Conservation (phyloP, 1,140 invertebrate genomes). For the Dinothrombium tinctorium region DNA sequence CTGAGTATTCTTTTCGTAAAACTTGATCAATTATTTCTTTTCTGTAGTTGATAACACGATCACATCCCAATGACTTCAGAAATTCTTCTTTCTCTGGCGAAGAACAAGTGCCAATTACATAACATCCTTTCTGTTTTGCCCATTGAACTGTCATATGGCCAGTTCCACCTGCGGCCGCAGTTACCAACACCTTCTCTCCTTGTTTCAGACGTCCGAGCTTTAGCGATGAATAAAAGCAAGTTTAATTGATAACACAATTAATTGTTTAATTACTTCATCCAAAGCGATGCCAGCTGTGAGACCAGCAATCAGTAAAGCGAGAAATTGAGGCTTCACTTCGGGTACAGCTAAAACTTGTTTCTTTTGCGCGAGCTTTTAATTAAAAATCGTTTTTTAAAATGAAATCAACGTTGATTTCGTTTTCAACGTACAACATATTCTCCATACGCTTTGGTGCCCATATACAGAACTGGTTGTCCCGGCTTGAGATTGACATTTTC, state of each 20-base stretch:
- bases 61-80: conserved; percentile 21
- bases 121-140: conserved; percentile 20
- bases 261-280: no score
- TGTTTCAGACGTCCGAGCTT: conserved; percentile 12
- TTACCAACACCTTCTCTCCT: conserved; percentile 19
- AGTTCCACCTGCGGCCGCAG: conserved; percentile 22
- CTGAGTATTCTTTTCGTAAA: conserved; percentile 21
- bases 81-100: conserved; percentile 21
- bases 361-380: conserved; percentile 21
- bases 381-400: no score
- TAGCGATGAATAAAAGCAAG: no score
- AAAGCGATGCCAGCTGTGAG: conserved; percentile 6
- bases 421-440: no score
- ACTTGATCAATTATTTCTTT: conserved; percentile 22
- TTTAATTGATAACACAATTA: no score
- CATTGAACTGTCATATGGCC: conserved; percentile 22
- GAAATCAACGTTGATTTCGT: no score
- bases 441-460: no score
- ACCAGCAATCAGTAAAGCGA: conserved; percentile 5
- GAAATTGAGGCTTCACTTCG: conserved; percentile 1
- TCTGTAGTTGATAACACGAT: conserved; percentile 22
- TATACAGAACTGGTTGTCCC: no score
- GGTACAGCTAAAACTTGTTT: conserved; percentile 4
- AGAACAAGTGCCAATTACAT: conserved; percentile 23
- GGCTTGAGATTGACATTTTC: no score